Evolutionary conservation across 2,113 vertebrate species (phyloP).

Genomic region (Protobothrops flavoviridis): DNA sequence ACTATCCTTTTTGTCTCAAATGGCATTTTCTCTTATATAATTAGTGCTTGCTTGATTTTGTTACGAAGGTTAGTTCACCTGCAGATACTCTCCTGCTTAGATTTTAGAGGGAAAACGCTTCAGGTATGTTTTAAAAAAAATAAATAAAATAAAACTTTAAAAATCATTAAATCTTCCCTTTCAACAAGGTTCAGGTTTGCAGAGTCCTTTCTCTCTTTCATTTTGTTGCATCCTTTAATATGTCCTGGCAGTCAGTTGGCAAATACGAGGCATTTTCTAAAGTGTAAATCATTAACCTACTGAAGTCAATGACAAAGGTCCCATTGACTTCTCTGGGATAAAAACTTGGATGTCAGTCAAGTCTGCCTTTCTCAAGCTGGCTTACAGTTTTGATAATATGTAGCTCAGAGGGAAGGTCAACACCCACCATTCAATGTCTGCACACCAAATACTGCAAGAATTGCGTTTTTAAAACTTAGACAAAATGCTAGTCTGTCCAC

Average conservation of each 20-base stretch:
- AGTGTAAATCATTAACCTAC: slow-evolving; percentile 3
- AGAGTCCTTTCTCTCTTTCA: background rate
- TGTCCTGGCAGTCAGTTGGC: background rate
- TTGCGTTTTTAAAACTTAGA: background rate
- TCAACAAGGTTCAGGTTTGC: background rate
- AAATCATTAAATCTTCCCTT: background rate
- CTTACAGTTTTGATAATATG: background rate
- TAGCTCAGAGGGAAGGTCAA: background rate
- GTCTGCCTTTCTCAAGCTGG: background rate
- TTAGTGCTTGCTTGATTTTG: slow-evolving; percentile 58
- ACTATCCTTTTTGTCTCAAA: slow-evolving; percentile 52
- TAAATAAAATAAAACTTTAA: background rate
- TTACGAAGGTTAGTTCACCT: slow-evolving; percentile 41
- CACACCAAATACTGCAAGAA: background rate
- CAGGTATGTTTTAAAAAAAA: background rate
- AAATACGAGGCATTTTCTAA: background rate
- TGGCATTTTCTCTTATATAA: slow-evolving; percentile 47
- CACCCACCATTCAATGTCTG: background rate
- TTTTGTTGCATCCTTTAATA: background rate
- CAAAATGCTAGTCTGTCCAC: background rate
- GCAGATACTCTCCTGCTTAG: background rate
- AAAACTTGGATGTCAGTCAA: slow-evolving; percentile 10
- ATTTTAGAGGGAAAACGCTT: background rate
- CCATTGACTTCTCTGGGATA: slow-evolving; percentile 8
- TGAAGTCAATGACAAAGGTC: slow-evolving; percentile 4